phyloP scores from a whole-genome alignment of 2,888 invertebrate species.

The Lepidonotus clava region DNA sequence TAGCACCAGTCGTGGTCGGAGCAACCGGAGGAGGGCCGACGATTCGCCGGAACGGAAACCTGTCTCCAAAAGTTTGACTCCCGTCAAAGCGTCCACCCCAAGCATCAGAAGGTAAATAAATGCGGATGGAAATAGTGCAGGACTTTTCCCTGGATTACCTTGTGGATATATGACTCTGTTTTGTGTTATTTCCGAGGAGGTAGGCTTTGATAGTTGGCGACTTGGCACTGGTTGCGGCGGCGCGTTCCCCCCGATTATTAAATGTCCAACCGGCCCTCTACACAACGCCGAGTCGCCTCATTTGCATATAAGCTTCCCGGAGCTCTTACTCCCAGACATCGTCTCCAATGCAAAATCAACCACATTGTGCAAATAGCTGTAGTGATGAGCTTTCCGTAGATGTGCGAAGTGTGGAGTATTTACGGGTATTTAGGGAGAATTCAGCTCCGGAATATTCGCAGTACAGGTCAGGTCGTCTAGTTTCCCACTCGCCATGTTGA shows the following conservation, averaged over 20 bases:
- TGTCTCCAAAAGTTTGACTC: conserved; percentile 30
- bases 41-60: background rate
- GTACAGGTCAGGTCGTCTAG: background rate
- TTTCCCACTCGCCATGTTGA: conserved; percentile 31
- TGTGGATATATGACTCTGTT: background rate
- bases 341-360: background rate
- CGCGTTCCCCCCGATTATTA: background rate
- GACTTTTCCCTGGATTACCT: background rate
- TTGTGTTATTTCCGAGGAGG: background rate
- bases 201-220: background rate
- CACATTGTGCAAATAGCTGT: background rate
- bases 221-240: background rate
- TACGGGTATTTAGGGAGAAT: background rate
- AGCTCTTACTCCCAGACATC: background rate
- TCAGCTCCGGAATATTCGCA: background rate
- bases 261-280: conserved; percentile 11
- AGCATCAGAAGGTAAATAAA: conserved; percentile 15
- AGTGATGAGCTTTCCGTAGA: background rate
- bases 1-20: background rate
- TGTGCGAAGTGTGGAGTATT: background rate
- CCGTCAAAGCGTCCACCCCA: conserved; percentile 22
- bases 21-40: background rate
- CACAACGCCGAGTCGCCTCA: background rate
- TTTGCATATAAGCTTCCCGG: conserved; percentile 32
- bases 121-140: background rate